phyloP scores from a whole-genome alignment of 2,888 invertebrate genomes.

The Orchesellides sinensis region DNA sequence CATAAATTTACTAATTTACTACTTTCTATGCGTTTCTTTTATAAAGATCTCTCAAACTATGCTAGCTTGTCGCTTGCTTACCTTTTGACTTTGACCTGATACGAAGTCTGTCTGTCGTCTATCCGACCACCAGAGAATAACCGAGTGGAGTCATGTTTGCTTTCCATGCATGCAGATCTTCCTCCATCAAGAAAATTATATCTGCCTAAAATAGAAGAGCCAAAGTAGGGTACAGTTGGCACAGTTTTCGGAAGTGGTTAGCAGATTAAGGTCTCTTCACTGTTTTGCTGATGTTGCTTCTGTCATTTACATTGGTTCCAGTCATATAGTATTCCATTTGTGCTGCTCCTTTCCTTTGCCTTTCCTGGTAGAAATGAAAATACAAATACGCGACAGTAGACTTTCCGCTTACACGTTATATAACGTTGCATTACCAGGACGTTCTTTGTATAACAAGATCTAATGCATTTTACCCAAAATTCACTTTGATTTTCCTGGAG shows the following conservation, averaged over 20 bases:
- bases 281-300: not conserved
- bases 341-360: no score
- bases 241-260: not conserved
- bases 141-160: not conserved
- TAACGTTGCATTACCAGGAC: not conserved
- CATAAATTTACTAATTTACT: not conserved
- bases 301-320: not conserved
- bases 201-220: not conserved
- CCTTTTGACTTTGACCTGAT: constrained; percentile 29
- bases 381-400: not conserved
- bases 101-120: not conserved
- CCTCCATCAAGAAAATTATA: not conserved
- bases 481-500: not conserved
- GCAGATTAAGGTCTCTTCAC: constrained; percentile 32
- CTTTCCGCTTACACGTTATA: not conserved
- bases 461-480: not conserved
- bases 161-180: not conserved
- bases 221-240: not conserved
- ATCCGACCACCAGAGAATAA: not conserved
- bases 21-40: not conserved
- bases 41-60: constrained; percentile 36
- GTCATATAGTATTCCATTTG: not conserved
- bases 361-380: not conserved
- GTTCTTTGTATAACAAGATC: not conserved
- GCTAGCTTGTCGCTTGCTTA: constrained; percentile 20